phyloP scores from a whole-genome alignment of 2,113 vertebrate genomes.

The Myodes glareolus region DNA sequence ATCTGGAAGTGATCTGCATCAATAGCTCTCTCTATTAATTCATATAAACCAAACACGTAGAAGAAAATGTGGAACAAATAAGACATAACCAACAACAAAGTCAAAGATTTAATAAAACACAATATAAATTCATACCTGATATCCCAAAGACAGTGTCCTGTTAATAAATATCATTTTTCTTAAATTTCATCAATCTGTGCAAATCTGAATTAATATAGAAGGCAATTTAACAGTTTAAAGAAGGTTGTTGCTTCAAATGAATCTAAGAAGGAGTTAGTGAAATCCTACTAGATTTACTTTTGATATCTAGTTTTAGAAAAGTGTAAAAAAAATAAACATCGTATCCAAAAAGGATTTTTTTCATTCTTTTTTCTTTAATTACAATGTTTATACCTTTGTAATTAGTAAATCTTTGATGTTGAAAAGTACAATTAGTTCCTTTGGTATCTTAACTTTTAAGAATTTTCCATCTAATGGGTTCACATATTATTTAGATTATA shows the following conservation, averaged over 20 bases:
- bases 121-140: background rate
- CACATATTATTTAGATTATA: background rate
- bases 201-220: background rate
- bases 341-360: background rate
- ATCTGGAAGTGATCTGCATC: background rate
- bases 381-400: background rate
- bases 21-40: background rate
- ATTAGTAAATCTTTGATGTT: background rate
- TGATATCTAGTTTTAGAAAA: background rate
- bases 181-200: background rate
- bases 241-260: background rate
- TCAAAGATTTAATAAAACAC: background rate
- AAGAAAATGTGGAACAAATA: background rate
- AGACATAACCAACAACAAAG: background rate
- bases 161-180: background rate
- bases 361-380: background rate
- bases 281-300: background rate
- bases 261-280: background rate
- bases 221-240: background rate
- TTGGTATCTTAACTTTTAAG: background rate
- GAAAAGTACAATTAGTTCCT: background rate
- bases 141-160: background rate
- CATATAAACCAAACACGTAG: background rate
- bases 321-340: background rate
- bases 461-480: background rate